These are phyloP conservation scores for Metacarcinus magister DNA, from an alignment of 2,888 invertebrate genomes.

Conservation along the genomic window DNA sequence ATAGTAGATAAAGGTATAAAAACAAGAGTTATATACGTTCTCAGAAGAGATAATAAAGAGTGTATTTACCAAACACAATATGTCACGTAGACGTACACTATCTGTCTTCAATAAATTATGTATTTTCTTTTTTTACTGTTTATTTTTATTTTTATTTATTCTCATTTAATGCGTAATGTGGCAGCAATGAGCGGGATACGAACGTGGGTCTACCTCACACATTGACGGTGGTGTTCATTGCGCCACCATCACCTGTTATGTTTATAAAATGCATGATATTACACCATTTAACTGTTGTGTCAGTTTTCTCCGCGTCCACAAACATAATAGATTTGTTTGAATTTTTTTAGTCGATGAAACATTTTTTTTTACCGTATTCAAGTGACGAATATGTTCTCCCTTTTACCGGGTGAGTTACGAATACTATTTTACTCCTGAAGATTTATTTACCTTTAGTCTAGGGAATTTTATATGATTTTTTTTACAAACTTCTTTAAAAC, in stretches of 20 bases:
- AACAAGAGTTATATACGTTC: background rate
- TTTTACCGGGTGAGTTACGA: too few relatives aligned
- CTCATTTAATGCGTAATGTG: background rate
- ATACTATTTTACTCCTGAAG: too few relatives aligned
- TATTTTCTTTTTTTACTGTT: background rate
- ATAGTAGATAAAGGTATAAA: background rate
- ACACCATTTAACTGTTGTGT: background rate
- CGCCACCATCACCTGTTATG: background rate
- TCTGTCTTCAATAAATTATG: background rate
- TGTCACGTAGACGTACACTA: background rate
- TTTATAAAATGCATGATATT: background rate
- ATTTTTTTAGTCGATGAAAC: background rate
- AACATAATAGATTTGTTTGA: background rate
- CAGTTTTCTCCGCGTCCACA: background rate
- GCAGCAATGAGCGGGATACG: background rate
- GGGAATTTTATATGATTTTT: background rate
- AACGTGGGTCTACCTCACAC: background rate
- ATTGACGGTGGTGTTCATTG: background rate
- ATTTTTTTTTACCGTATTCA: background rate
- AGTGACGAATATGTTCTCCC: too few relatives aligned
- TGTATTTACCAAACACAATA: background rate
- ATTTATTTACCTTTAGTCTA: background rate
- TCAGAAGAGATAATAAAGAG: background rate
- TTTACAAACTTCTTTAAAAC: background rate
- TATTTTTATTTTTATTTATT: background rate